Evolutionary conservation across 2,888 invertebrate species (phyloP).

Genomic region (Coenonympha glycerion): DNA sequence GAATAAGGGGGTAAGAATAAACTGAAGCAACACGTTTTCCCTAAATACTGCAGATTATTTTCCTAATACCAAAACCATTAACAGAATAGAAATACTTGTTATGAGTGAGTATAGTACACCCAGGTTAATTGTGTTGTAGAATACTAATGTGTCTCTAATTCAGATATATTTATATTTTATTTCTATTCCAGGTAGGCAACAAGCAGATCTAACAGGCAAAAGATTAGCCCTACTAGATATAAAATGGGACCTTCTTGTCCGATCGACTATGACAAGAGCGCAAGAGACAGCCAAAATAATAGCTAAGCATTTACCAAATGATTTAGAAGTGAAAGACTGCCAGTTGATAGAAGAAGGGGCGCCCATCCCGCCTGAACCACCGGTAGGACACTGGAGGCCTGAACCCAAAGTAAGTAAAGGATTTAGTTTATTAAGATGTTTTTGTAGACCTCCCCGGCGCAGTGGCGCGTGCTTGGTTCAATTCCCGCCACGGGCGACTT

Average conservation of each 20-base stretch:
- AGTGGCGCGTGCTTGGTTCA: no score
- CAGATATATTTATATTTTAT: neutral
- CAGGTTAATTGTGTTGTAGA: no score
- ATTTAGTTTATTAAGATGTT: no score
- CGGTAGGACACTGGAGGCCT: slow-evolving; percentile 90
- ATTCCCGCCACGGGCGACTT: no score
- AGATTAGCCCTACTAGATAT: slow-evolving; percentile 85
- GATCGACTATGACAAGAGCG: slow-evolving; percentile 95
- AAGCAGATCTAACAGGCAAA: slow-evolving; percentile 90
- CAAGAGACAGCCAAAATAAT: slow-evolving; percentile 93
- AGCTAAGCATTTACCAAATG: slow-evolving; percentile 78
- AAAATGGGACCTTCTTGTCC: slow-evolving; percentile 86
- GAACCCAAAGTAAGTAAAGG: slow-evolving; percentile 75
- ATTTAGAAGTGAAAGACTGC: slow-evolving; percentile 78
- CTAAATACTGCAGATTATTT: no score
- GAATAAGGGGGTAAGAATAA: no score
- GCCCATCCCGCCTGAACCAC: slow-evolving; percentile 95
- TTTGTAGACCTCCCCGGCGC: no score
- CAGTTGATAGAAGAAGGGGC: slow-evolving; percentile 92
- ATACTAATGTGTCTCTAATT: no score
- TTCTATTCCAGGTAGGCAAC: slow-evolving; percentile 80
- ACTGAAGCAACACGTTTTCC: no score
- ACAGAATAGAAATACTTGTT: no score
- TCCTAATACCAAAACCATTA: no score
- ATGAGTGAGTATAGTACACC: no score